Conservation (phyloP, 2,797 vertebrate species). For the Tinamus major region DNA sequence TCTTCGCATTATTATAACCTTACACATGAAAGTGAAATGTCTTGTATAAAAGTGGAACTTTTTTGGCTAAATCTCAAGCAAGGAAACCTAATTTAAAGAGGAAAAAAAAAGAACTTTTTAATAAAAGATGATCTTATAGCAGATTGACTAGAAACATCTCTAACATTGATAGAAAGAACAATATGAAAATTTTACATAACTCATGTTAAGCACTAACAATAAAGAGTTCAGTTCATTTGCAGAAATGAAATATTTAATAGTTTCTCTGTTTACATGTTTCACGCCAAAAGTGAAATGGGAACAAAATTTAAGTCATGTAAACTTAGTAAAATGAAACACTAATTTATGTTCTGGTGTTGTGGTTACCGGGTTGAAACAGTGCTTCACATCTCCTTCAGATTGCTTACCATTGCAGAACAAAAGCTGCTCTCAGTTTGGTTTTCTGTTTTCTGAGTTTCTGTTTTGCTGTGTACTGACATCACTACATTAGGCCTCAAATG, state of each 20-base stretch:
- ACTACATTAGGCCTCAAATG: not conserved
- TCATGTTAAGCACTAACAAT: not conserved
- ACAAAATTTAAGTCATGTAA: not conserved
- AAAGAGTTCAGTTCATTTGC: not conserved
- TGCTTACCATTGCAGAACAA: not conserved
- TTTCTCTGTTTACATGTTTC: not conserved
- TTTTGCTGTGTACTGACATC: not conserved
- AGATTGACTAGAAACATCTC: not conserved
- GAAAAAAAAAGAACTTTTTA: not conserved
- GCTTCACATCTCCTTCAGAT: not conserved
- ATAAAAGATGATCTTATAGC: not conserved
- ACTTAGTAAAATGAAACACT: not conserved
- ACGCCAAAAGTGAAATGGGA: not conserved
- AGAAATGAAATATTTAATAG: not conserved
- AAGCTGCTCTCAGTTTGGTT: not conserved
- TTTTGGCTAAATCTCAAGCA: not conserved
- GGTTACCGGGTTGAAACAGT: not conserved
- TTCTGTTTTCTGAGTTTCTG: too few relatives aligned
- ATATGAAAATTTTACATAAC: not conserved
- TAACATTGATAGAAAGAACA: not conserved
- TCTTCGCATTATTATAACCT: not conserved
- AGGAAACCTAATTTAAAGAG: not conserved
- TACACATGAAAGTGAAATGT: not conserved
- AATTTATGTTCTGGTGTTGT: not conserved
- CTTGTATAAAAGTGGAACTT: not conserved